Evolutionary conservation across 1,140 invertebrate species (phyloP), one percentile per base, ranked within the genome.

Genomic region (Leptinotarsa undecemlineata): DNA sequence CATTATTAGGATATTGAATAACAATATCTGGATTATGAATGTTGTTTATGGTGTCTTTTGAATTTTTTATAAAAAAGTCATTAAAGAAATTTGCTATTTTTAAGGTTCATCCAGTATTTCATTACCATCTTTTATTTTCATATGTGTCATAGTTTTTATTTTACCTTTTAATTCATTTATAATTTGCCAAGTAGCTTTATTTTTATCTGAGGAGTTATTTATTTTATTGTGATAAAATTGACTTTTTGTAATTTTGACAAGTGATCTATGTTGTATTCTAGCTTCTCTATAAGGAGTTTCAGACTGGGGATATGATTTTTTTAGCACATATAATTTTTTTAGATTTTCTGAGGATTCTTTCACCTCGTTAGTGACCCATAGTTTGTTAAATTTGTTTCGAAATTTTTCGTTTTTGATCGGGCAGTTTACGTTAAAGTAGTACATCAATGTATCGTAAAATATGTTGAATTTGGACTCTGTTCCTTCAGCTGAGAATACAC

Each of bases 1-100:
- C n/a, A 63, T 63, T 63, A 63, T 63, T 23, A 15, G 61, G 61
- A 63, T 63, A 23, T 63, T 63, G 61, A 63, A 63, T 15, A 63
- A 23, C n/a, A 4, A 23, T 63, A 23, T 3, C 62, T 20, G 62
- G 62, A 23, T 63, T 3, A 63, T 63, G 11, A 17, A 63, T 63
- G n/a, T 63, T 63, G 62, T 19, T 63, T 63, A 63, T 17, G 62
- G 62, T 63, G n/a, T 63, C 19, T 63, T 63, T 63, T 20, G 62
- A 1, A 19, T 2, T 64, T 64, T 64, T 64, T 21, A 64, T 64
- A 64, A n/a, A 63, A 63, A 20, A 63, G 13, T 64, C 20, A n/a
- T 63, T 63, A 6, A 64, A 64, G 6, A 1, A 23, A n/a, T 64
- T 64, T 64, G 62, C 62, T 64, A 64, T 21, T 26, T 20, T 64